Base-by-base conservation (phyloP, 2,113 vertebrate species). In the Falco punctatus region DNA sequence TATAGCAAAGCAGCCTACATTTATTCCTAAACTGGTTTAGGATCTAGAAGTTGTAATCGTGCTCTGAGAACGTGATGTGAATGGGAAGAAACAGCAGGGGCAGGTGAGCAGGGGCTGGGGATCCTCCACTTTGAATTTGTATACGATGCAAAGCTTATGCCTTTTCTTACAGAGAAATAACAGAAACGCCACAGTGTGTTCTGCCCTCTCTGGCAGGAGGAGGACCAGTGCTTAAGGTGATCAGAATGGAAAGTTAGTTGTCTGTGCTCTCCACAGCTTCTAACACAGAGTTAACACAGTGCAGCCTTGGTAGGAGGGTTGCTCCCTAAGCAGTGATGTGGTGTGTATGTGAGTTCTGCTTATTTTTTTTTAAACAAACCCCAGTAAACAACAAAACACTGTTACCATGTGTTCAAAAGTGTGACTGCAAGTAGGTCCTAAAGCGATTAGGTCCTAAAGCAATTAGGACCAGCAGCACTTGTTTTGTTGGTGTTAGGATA, bases 281-380 rank as follows among this genome's bases (percentile, higher is more conserved):
- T 38, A 38, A 38, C 38, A 38, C 38, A 38, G 38, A 38, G 30
- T 52, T 44, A 40, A n/a, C 49, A 65, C 27, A 70, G 35, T 27
- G 26, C 28, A 73, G 73, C 40, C 28, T 24, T 46, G 42, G 22
- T 21, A 27, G 24, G 10, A 57, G 21, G 4, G 32, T 2, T 11
- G 46, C 49, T 78, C 6, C 64, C 46, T 15, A 2, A 9, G 21
- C 32, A 33, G 15, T 32, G 8, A 3, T 32, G 48, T 30, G 24
- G 5, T 0, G 0, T 15, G 27, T 9, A 26, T 70, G 28, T 8
- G 4, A 12, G 3, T 6, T 18, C 22, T 33, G 24, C 54, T 30
- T 20, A 3, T 13, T 77, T 23, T 55, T 24, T 71, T 91, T 64
- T 10, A 40, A 70, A 74, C n/a, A 38, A 27, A 12, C 13, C 15